Conservation (phyloP, 2,888 invertebrate genomes). For the Anticlea derivata region DNA sequence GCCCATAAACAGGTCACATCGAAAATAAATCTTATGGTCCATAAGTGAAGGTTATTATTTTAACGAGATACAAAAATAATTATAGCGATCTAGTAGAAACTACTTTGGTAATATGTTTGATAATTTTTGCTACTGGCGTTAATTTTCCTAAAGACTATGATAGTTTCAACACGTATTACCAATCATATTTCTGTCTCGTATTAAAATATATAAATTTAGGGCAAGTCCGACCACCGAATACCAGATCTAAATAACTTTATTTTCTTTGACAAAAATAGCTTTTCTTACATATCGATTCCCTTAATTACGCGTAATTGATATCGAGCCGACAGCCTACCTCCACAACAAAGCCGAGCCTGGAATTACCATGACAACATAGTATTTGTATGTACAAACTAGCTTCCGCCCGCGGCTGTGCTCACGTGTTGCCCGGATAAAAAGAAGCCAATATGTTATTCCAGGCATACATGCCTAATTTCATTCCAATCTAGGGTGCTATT, state of each 20-base stretch:
- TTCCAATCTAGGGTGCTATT: too few relatives aligned
- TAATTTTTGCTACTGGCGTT: too few relatives aligned
- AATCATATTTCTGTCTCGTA: slow-evolving; percentile 12
- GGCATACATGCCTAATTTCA: too few relatives aligned
- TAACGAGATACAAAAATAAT: slow-evolving; percentile 48
- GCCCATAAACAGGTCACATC: slow-evolving; percentile 26
- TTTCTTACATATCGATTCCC: slow-evolving; percentile 66
- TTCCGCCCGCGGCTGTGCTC: too few relatives aligned
- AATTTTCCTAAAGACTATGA: too few relatives aligned
- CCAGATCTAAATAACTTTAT: slow-evolving; percentile 68
- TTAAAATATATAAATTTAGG: slow-evolving; percentile 32
- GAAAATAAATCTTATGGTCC: slow-evolving; percentile 47
- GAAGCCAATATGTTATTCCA: too few relatives aligned
- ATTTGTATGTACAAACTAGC: too few relatives aligned
- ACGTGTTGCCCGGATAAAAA: too few relatives aligned
- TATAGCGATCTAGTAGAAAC: slow-evolving; percentile 41
- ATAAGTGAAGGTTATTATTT: slow-evolving; percentile 29
- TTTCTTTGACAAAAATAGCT: slow-evolving; percentile 80
- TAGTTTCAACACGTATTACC: slow-evolving; percentile 8
- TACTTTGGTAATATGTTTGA: slow-evolving; percentile 18
- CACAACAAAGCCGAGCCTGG: slow-evolving; percentile 39
- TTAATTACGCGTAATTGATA: slow-evolving; percentile 74
- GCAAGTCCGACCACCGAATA: slow-evolving; percentile 72
- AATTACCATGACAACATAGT: background rate
- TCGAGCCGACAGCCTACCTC: slow-evolving; percentile 64